These are phyloP conservation scores for Podarcis cretensis DNA, from an alignment of 2,113 vertebrate genomes.

Conservation along the genomic window DNA sequence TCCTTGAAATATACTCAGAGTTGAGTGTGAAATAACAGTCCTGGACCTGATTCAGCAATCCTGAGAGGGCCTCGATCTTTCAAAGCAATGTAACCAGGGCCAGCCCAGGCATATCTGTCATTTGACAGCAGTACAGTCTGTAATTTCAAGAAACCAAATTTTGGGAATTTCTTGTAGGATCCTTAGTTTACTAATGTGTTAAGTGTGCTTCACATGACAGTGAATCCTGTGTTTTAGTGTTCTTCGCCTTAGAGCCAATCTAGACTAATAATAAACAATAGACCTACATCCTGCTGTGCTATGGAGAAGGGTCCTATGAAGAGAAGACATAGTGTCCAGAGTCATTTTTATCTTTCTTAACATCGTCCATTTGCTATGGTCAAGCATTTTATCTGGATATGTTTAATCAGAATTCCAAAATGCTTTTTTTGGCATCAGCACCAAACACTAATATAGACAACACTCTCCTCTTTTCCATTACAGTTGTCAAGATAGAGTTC, in stretches of 20 bases:
- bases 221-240: neutral
- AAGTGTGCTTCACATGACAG: neutral
- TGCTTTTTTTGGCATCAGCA: constrained; percentile 22
- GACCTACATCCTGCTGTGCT: neutral
- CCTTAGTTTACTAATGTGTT: neutral
- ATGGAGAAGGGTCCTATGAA: neutral
- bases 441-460: constrained; percentile 17
- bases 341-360: neutral
- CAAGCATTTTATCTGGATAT: constrained; percentile 31
- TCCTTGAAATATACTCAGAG: too few relatives aligned
- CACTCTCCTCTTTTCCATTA: constrained; percentile 30
- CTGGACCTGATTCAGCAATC: neutral
- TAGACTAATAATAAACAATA: neutral
- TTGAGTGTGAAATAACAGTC: too few relatives aligned
- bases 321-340: neutral
- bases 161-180: neutral
- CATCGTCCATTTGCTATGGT: constrained; percentile 8
- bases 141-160: neutral
- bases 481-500: neutral
- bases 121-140: neutral
- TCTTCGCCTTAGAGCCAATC: too few relatives aligned
- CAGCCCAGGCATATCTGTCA: neutral
- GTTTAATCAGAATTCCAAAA: constrained; percentile 36
- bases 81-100: neutral
- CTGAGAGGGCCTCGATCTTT: neutral